These are phyloP conservation scores for Boulengeromyrus knoepffleri DNA, from an alignment of 2,113 vertebrate genomes.

Conservation along the genomic window DNA sequence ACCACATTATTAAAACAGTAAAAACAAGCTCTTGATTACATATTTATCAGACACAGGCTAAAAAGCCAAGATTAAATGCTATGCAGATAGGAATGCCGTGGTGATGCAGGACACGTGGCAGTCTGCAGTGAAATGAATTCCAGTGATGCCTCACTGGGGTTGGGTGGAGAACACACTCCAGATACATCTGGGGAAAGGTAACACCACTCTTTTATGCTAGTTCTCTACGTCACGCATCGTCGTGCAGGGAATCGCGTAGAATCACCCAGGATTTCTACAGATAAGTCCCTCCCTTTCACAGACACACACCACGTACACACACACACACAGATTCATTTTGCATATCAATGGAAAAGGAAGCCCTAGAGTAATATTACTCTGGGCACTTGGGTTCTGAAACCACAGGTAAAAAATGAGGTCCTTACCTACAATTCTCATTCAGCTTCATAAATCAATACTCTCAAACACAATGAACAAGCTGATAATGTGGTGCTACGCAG, in stretches of 20 bases:
- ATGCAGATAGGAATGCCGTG: background rate
- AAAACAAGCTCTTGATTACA: background rate
- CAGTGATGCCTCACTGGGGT: background rate
- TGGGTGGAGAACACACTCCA: conserved; percentile 16
- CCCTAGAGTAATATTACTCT: background rate
- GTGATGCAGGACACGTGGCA: background rate
- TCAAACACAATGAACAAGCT: background rate
- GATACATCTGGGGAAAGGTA: conserved; percentile 36
- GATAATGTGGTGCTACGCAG: background rate
- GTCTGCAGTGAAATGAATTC: background rate
- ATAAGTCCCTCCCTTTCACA: background rate
- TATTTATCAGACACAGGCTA: background rate
- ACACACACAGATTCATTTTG: background rate
- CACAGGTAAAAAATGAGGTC: background rate
- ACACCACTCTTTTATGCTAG: conserved; percentile 13
- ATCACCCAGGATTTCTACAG: background rate
- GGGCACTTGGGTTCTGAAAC: background rate
- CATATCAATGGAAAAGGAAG: background rate
- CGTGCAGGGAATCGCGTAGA: background rate
- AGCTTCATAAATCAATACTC: background rate
- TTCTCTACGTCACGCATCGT: background rate
- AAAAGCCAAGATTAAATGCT: background rate
- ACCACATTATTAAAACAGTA: background rate
- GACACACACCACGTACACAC: background rate
- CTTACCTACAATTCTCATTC: background rate